These are phyloP conservation scores for Seriola aureovittata DNA, from an alignment of 2,113 vertebrate genomes.

Conservation along the genomic window DNA sequence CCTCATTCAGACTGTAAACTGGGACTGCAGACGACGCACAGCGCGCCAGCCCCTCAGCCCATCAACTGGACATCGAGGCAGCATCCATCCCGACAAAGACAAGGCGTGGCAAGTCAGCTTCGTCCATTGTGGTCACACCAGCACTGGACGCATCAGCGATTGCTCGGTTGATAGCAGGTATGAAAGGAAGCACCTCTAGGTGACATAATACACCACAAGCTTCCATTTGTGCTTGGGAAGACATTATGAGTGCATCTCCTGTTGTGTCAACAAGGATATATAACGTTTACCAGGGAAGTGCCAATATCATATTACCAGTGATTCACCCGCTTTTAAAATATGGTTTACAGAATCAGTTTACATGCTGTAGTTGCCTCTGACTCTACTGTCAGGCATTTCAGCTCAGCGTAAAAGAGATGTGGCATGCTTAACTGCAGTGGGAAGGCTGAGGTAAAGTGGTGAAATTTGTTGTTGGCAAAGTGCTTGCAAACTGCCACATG, in stretches of 20 bases:
- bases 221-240: slow-evolving; percentile 68
- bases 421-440: slow-evolving; percentile 45
- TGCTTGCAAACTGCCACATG: slow-evolving; percentile 68
- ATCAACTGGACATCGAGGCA: slow-evolving; percentile 34
- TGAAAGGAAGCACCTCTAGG: slow-evolving; percentile 54
- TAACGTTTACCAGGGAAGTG: slow-evolving; percentile 69
- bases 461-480: slow-evolving; percentile 62
- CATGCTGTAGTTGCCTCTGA: slow-evolving; percentile 48
- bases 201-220: slow-evolving; percentile 71
- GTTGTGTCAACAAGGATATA: slow-evolving; percentile 76
- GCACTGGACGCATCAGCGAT: slow-evolving; percentile 15
- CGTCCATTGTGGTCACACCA: slow-evolving; percentile 27
- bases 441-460: slow-evolving; percentile 35
- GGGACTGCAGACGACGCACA: slow-evolving; percentile 45
- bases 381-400: slow-evolving; percentile 54
- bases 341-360: slow-evolving; percentile 75
- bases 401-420: slow-evolving; percentile 43
- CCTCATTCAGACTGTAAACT: slow-evolving; percentile 68
- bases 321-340: slow-evolving; percentile 78
- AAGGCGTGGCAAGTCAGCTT: slow-evolving; percentile 47
- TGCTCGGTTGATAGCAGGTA: slow-evolving; percentile 46
- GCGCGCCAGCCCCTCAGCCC: slow-evolving; percentile 31
- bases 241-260: slow-evolving; percentile 72
- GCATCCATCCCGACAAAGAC: slow-evolving; percentile 44
- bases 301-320: slow-evolving; percentile 74